These are phyloP conservation scores for Catostomus latipinnis DNA, from an alignment of 2,797 vertebrate species.

Conservation along the genomic window DNA sequence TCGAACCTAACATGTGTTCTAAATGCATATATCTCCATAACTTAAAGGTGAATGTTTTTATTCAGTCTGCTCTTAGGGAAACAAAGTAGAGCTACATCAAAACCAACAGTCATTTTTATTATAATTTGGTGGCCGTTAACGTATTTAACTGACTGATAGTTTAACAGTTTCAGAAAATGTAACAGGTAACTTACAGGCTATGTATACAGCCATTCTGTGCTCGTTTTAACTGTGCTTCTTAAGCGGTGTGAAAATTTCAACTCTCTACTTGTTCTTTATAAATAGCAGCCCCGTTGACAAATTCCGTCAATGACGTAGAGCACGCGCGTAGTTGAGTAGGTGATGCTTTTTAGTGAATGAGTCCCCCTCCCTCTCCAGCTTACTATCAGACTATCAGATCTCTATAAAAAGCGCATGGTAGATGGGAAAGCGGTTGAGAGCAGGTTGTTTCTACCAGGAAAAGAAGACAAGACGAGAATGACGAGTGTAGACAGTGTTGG, in stretches of 20 bases:
- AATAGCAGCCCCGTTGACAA: constrained; percentile 75
- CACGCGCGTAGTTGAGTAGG: constrained; percentile 84
- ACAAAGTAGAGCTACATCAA: not conserved
- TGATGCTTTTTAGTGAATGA: constrained; percentile 86
- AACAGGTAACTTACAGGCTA: not conserved
- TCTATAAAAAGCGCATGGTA: constrained; percentile 84
- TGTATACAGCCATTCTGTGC: constrained; percentile 8
- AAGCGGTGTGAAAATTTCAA: constrained; percentile 34
- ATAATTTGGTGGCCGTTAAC: not conserved
- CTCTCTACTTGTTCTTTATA: constrained; percentile 72
- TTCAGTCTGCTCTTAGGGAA: no score
- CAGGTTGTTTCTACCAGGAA: constrained; percentile 65
- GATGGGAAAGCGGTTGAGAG: constrained; percentile 76
- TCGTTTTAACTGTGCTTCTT: not conserved
- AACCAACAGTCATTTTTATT: not conserved
- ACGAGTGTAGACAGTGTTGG: constrained; percentile 19
- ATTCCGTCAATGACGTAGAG: constrained; percentile 78
- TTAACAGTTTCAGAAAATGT: not conserved
- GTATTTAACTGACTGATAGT: not conserved
- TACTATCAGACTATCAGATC: constrained; percentile 81
- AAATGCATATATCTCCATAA: no score
- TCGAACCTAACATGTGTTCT: no score
- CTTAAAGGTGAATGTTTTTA: no score
- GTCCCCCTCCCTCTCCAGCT: constrained; percentile 67
- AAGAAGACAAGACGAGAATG: constrained; percentile 28